Evolutionary conservation across 2,888 invertebrate genomes (phyloP), one percentile per base, ranked within the genome.

Genomic region (Ypsolopha scabrella): DNA sequence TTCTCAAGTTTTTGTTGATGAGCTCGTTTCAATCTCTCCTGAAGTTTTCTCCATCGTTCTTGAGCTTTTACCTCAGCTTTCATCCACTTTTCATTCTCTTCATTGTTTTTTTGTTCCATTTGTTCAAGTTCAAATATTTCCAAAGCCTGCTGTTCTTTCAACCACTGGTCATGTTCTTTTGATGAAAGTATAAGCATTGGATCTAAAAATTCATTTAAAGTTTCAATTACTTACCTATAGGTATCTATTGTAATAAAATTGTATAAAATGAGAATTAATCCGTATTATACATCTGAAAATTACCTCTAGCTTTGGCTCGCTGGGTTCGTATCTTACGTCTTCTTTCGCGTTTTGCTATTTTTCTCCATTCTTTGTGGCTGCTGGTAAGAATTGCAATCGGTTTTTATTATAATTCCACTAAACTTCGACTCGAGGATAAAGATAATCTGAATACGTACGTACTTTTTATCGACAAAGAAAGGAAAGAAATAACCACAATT

Each of bases 301-400:
- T 71, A 71, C 92, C 90, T 57, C 89, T 87, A 62, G 88, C 70
- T 58, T 76, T 80, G 1, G 94, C 94, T 51, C 72, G 62, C 59
- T 72, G 65, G 57, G 87, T 90, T 48, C 95, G 85, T 54, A 91
- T 81, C 52, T 88, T 88, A 71, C 91, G 90, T 54, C 94, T 88
- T 75, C 94, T 88, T 62, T 90, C 81, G 64, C 90, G 93, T 77
- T 94, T 95, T 0, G 89, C 92, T 55, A 88, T 63, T 75, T 90
- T 91, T 60, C 95, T 89, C 93, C 94, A 94, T 67, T 89, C 87
- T 63, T 87, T 88, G 72, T 91, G 91, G 60, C 90, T 90, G 70
- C 58, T 73, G 66, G 53, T 52, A 35, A 34, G 10, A 35, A 38
- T 11, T n/a, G n/a, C 41, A 34, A 51, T 51, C 38, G 24, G 37